These are phyloP conservation scores for Chymomyza fuscimana DNA, from an alignment of 2,888 invertebrate genomes.

Conservation along the genomic window DNA sequence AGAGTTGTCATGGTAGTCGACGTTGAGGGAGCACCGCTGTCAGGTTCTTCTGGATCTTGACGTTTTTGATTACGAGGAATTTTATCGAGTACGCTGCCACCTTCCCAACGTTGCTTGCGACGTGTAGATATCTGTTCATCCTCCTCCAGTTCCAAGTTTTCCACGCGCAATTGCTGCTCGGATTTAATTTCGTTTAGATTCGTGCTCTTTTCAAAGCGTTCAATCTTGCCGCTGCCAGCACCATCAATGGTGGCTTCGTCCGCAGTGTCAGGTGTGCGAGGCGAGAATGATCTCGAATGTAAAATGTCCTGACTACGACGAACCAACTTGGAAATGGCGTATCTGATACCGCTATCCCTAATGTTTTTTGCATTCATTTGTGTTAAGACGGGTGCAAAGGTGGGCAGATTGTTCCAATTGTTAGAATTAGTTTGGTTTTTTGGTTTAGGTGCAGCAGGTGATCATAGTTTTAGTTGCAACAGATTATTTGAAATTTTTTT, in stretches of 20 bases:
- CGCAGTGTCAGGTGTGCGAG: no score
- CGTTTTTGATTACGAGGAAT: slow-evolving; percentile 10
- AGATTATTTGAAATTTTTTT: not conserved
- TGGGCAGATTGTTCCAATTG: slow-evolving; percentile 2
- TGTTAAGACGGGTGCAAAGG: slow-evolving; percentile 18
- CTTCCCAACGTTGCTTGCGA: slow-evolving; percentile 29
- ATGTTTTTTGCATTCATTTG: slow-evolving; percentile 19
- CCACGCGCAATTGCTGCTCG: slow-evolving; percentile 44
- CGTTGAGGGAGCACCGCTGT: slow-evolving; percentile 35
- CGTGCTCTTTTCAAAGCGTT: slow-evolving; percentile 25
- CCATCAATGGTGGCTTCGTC: not conserved
- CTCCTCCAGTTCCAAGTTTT: slow-evolving; percentile 55
- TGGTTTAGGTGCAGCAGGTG: not conserved
- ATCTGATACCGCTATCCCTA: slow-evolving; percentile 43
- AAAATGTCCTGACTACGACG: not conserved
- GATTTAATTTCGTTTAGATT: not conserved
- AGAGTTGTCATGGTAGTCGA: slow-evolving; percentile 63
- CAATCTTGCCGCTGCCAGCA: not conserved
- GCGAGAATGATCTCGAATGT: not conserved
- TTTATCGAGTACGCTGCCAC: not conserved
- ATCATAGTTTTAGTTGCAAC: slow-evolving; percentile 1
- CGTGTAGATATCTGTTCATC: slow-evolving; percentile 46
- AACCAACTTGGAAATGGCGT: slow-evolving; percentile 25
- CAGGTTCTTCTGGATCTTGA: slow-evolving; percentile 19
- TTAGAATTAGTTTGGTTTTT: not conserved